Evolutionary conservation across 2,113 vertebrate species (phyloP).

Genomic region (Phylloscopus trochiloides): DNA sequence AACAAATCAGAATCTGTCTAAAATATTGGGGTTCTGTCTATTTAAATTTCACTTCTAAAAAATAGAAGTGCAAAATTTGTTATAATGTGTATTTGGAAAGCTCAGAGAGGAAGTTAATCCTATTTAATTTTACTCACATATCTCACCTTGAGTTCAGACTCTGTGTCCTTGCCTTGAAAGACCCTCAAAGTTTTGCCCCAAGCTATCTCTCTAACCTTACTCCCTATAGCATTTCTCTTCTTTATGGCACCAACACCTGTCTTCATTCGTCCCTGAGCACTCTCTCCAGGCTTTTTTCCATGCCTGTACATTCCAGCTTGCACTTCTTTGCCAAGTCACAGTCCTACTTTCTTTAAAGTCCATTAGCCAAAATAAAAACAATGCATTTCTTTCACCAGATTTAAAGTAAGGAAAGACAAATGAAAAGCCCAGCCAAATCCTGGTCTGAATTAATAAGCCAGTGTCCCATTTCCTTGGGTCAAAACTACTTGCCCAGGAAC

Average conservation of each 20-base stretch:
- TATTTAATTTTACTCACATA: background rate
- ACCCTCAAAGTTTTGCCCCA: background rate
- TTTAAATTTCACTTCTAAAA: background rate
- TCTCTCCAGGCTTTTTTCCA: slow-evolving; percentile 11
- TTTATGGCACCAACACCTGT: slow-evolving; percentile 20
- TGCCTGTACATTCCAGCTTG: background rate
- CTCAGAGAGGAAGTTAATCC: background rate
- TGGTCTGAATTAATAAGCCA: background rate
- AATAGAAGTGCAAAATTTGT: background rate
- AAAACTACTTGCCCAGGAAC: background rate
- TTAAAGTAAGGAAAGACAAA: background rate
- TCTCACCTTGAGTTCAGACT: background rate
- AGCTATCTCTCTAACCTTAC: background rate
- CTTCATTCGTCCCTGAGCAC: background rate
- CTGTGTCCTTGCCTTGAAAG: slow-evolving; percentile 21
- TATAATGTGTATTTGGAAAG: background rate
- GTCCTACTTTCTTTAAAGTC: background rate
- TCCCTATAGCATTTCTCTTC: background rate
- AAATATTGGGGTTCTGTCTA: background rate
- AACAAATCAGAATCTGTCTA: background rate
- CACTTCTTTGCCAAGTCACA: background rate
- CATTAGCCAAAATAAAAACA: background rate
- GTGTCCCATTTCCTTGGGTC: background rate
- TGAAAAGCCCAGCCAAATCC: background rate
- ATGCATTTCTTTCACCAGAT: background rate